phyloP scores from a whole-genome alignment of 35 echinoderm and acorn worm genomes.

The Apostichopus japonicus region DNA sequence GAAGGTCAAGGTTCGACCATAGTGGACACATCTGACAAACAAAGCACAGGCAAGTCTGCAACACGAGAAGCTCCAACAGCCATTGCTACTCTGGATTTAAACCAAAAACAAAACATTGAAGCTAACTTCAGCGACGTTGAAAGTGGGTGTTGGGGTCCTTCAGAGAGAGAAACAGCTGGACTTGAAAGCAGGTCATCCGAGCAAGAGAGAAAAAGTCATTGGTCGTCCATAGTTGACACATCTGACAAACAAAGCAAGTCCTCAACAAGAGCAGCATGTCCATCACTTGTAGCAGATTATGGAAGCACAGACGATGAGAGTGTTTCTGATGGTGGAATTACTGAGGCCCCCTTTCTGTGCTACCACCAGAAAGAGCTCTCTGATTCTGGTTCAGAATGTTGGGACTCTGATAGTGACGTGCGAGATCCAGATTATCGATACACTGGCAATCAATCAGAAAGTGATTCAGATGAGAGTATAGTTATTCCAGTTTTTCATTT shows the following conservation, averaged over 20 bases:
- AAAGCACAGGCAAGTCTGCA: neutral
- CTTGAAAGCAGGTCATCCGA: neutral
- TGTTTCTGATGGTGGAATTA: no score
- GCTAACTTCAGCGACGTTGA: neutral
- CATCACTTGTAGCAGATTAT: no score
- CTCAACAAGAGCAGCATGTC: no score
- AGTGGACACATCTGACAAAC: neutral
- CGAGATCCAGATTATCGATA: no score
- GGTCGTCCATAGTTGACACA: neutral
- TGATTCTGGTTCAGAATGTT: no score
- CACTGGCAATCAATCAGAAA: no score
- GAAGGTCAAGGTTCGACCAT: neutral
- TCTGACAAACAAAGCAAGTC: constrained; percentile 3
- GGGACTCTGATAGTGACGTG: no score
- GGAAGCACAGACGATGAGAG: no score
- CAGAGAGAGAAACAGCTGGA: neutral
- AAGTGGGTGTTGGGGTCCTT: neutral
- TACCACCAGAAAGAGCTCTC: no score
- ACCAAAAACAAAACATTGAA: neutral
- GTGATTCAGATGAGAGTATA: no score
- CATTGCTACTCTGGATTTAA: neutral
- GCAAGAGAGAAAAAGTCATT: neutral
- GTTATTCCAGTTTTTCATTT: no score
- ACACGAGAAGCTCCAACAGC: neutral
- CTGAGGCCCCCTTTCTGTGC: no score